A percentile compares a stretch with the other conserved stretches of the same genome.
Conservation (phyloP, 2,888 invertebrate species). For the Ochropleura leucogaster region DNA sequence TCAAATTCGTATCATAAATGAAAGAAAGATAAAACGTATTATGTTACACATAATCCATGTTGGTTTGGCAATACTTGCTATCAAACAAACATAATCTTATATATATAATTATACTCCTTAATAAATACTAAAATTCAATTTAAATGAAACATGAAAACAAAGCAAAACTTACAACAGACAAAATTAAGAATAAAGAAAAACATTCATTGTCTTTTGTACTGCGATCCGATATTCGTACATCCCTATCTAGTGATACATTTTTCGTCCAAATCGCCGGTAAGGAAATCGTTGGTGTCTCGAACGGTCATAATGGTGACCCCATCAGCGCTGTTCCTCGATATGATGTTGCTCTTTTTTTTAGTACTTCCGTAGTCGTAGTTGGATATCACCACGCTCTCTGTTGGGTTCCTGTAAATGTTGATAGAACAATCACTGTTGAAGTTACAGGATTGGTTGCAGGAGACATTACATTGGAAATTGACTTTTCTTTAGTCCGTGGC, state of each 20-base stretch:
- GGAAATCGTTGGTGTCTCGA: slow-evolving; percentile 81
- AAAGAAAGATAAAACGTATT: not conserved
- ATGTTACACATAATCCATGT: not conserved
- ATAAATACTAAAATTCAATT: not conserved
- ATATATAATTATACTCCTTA: not conserved
- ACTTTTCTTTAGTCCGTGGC: not conserved
- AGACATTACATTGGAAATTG: not conserved
- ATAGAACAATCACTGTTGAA: slow-evolving; percentile 79
- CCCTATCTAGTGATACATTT: slow-evolving; percentile 83
- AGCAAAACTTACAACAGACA: slow-evolving; percentile 21
- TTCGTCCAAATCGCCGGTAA: slow-evolving; percentile 79
- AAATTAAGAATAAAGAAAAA: not conserved
- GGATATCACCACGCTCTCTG: slow-evolving; percentile 88
- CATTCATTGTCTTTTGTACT: slow-evolving; percentile 56
- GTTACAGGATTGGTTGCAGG: slow-evolving; percentile 28
- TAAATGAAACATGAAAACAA: slow-evolving; percentile 17
- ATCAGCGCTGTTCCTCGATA: slow-evolving; percentile 83
- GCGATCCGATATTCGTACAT: not conserved
- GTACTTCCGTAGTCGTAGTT: slow-evolving; percentile 88
- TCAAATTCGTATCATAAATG: not conserved
- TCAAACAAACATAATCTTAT: not conserved
- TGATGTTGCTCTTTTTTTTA: slow-evolving; percentile 86
- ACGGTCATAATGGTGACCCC: slow-evolving; percentile 87
- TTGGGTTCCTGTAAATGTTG: slow-evolving; percentile 85
- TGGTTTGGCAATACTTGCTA: not conserved